Base-by-base conservation (phyloP, 2,888 invertebrate species). In the Ashinkailepas kermadecensis region DNA sequence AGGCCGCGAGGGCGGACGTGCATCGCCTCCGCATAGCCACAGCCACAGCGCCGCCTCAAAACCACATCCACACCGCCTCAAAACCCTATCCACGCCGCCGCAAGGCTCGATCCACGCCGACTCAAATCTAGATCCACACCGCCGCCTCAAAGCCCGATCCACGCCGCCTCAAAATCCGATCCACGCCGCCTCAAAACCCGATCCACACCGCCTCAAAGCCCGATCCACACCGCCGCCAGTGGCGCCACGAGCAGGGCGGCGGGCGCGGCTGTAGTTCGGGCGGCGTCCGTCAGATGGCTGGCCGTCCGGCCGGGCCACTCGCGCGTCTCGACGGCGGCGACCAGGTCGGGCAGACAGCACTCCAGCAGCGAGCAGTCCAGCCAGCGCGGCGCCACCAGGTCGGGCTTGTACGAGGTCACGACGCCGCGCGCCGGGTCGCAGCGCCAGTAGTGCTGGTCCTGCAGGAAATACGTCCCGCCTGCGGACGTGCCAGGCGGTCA, bases 351-450 rank as follows among this genome's bases (percentile, higher is more conserved):
- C 12, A 70, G 70, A 15, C 70, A 70, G 70, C 70, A 70, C 70
- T 70, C 23, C 15, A 7, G 2, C 70, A 70, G 70, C 25, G 70
- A 39, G 39, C 70, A 70, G 70, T 15, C 70, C 15, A 70, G 70
- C 70, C 70, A 70, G 70, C 70, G 70, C 39, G 70, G 70, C 70
- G 70, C 70, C 15, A 70, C 70, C 70, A 70, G 70, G 70, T 39
- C 15, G 0, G 70, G 70, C 13, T 39, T 15, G 70, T 70, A 70
- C 39, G 25, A 13, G 15, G 12, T 25, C 7, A 70, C 70, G 39
- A 13, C 39, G 39, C 23, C 70, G 39, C 15, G 70, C 3, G 25
- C 10, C 15, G 15, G 8, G 70, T 70, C 70, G 15, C 70, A 70
- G 7, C 39, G 70, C 70, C 70, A 70, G 70, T 70, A 70, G 39